Conservation (phyloP, 30 jellyfish, hydroid and myxozoan species). For the Kudoa iwatai region DNA sequence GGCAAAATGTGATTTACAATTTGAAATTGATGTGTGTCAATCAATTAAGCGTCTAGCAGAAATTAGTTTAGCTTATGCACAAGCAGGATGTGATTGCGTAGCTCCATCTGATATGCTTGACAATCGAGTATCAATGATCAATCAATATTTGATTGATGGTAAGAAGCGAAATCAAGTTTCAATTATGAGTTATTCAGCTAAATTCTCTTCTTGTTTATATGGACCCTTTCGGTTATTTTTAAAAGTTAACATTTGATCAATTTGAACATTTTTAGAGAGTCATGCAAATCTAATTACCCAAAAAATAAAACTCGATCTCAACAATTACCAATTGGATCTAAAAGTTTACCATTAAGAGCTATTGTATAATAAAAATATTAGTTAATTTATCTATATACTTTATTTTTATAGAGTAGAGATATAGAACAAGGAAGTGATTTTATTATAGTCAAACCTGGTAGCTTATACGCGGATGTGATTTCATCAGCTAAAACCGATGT, state of each 20-base stretch:
- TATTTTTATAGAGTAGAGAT: slow-evolving; percentile 27
- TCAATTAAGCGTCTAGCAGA: slow-evolving; percentile 8
- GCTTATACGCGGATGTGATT: slow-evolving; percentile 40
- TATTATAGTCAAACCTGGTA: slow-evolving; percentile 85
- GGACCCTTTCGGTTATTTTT: slow-evolving; percentile 53
- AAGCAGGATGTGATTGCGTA: slow-evolving; percentile 28
- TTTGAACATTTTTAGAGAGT: slow-evolving; percentile 41
- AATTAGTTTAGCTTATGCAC: slow-evolving; percentile 14
- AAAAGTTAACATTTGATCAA: too few species aligned
- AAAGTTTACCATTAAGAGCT: slow-evolving; percentile 38
- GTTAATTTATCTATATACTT: too few species aligned
- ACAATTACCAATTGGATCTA: slow-evolving; percentile 46
- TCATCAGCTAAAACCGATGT: slow-evolving; percentile 9
- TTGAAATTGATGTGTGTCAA: slow-evolving; percentile 5
- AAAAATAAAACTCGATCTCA: slow-evolving; percentile 27
- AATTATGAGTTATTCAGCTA: slow-evolving; percentile 49
- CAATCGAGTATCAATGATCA: slow-evolving; percentile 17
- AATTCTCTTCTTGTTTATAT: slow-evolving; percentile 63
- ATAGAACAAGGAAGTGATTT: slow-evolving; percentile 45
- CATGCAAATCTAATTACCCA: slow-evolving; percentile 41
- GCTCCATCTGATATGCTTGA: slow-evolving; percentile 80
- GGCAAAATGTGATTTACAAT: slow-evolving; percentile 2
- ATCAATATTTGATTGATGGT: slow-evolving; percentile 1
- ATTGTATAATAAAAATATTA: too few species aligned
- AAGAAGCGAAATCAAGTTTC: slow-evolving; percentile 18